phyloP scores from a whole-genome alignment of 2,797 vertebrate genomes.

The Pelobates cultripes region DNA sequence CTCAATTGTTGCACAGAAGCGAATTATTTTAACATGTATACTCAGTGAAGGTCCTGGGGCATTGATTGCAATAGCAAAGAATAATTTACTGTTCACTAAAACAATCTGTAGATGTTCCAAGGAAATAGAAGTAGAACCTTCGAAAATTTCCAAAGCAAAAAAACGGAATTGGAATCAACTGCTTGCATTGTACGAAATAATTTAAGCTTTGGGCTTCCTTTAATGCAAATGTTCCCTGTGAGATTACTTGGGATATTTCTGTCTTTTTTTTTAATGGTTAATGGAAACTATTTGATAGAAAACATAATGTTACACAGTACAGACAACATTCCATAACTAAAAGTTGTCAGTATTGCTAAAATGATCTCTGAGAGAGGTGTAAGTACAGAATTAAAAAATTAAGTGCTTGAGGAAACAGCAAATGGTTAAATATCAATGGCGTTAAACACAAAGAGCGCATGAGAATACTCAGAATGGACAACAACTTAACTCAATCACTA shows the following conservation, averaged over 20 bases:
- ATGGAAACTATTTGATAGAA: too few relatives aligned
- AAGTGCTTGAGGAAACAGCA: too few relatives aligned
- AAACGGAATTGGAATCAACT: slow-evolving; percentile 51
- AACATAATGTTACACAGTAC: too few relatives aligned
- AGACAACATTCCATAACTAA: too few relatives aligned
- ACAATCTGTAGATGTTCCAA: slow-evolving; percentile 42
- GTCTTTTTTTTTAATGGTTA: slow-evolving; percentile 31
- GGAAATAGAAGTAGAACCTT: slow-evolving; percentile 37
- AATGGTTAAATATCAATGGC: too few relatives aligned
- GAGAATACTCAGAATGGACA: too few relatives aligned
- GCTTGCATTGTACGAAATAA: slow-evolving; percentile 27
- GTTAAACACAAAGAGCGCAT: too few relatives aligned
- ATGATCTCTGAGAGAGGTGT: too few relatives aligned
- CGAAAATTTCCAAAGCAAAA: slow-evolving; percentile 43
- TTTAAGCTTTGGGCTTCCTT: neutral
- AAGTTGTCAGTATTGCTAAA: too few relatives aligned
- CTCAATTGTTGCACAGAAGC: slow-evolving; percentile 42
- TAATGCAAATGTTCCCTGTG: slow-evolving; percentile 26
- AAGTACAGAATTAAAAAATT: too few relatives aligned
- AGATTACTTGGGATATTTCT: slow-evolving; percentile 32
- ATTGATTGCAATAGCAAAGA: slow-evolving; percentile 29
- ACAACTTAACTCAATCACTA: too few relatives aligned
- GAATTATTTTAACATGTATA: slow-evolving; percentile 44
- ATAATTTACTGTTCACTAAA: slow-evolving; percentile 43
- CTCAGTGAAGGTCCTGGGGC: slow-evolving; percentile 38